Base-by-base conservation (phyloP, 53 echinoderm and acorn worm species). In the Luidia sarsii region DNA sequence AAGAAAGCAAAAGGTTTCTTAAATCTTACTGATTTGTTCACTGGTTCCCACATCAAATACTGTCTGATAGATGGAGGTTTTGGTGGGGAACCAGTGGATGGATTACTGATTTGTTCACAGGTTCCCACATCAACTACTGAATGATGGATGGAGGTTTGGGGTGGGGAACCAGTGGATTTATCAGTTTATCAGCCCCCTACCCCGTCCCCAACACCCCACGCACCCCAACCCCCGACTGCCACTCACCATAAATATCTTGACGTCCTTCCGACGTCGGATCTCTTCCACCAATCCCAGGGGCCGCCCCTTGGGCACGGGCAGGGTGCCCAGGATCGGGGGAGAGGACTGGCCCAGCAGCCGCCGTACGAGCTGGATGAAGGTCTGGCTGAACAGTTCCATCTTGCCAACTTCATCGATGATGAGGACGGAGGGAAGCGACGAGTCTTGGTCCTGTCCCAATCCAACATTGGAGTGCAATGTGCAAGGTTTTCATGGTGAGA, bases 331-430 rank as follows among this genome's bases (percentile, higher is more conserved):
- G 24, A 95, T 82, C 20, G 90, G 85, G 21, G 81, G 70, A 33
- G 53, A 38, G n/a, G 87, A 82, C 25, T 87, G 74, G 46, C 84
- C 81, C 41, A 95, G 83, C 41, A 90, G 85, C 59, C 71, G 81
- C 34, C 92, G 55, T 33, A 95, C 92, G 14, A 81, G 62, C 50
- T 87, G 82, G 45, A 92, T 56, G 50, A 92, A 95, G 24, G 84
- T 50, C 65, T 92, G 92, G 54, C 95, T 95, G 82, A 95, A 95
- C 2, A 95, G 79, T 50, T 95, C 95, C 95, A 95, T 95, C 68
- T 95, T 95, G 22, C 95, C 95, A 18, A 95, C 82, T 71, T 95
- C 95, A 68, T 95, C 95, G 6, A 95, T 87, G 32, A 95, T 81
- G 57, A 80, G 54, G 1, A 94, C 43, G 23, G 88, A 50, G 16